Evolutionary conservation across 2,113 vertebrate genomes (phyloP), one percentile per base, ranked within the genome.

Genomic region (Pluvialis apricaria): DNA sequence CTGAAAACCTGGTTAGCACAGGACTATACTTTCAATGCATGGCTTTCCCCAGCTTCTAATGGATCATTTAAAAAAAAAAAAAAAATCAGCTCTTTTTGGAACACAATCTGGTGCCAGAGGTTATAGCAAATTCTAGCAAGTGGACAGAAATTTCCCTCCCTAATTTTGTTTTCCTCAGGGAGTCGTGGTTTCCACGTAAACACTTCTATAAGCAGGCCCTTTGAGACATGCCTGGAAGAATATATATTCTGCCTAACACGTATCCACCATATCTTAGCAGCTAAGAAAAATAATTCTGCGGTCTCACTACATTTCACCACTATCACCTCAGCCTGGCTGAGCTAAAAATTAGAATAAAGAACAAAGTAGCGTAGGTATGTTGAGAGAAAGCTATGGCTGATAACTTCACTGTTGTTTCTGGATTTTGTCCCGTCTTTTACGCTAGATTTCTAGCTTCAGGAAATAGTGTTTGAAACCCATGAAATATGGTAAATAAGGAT

Each of bases 161-260:
- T 51, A 49, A 80, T 94, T 94, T 86, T 95, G 75, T 92, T 93
- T 97, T 91, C 95, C 76, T 83, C 25, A 9, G 52, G 45, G 84
- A 96, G 22, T 61, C 92, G 91, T 91, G 92, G 96, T 97, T 97
- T 97, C 97, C 72, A 97, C 4, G 22, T 95, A 95, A 96, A 96
- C 88, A 95, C 72, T 95, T 94, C 60, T 49, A 21, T 5, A 24
- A 93, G 14, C 68, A 54, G 71, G 51, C 28, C 86, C 79, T 86
- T 90, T 91, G 92, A 88, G 94, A 91, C 57, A 22, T 36, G 31
- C 32, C 84, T 97, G 84, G 68, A 90, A 94, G 84, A 90, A 92
- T 79, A 49, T 88, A 95, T 83, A n/a, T 91, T 90, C 91, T 95
- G 86, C 94, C 70, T 86, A 76, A 69, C 72, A 78, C 54, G 8